Evolutionary conservation across 2,113 vertebrate genomes (phyloP), one percentile per base, ranked within the genome.

Genomic region (Arvicanthis niloticus): DNA sequence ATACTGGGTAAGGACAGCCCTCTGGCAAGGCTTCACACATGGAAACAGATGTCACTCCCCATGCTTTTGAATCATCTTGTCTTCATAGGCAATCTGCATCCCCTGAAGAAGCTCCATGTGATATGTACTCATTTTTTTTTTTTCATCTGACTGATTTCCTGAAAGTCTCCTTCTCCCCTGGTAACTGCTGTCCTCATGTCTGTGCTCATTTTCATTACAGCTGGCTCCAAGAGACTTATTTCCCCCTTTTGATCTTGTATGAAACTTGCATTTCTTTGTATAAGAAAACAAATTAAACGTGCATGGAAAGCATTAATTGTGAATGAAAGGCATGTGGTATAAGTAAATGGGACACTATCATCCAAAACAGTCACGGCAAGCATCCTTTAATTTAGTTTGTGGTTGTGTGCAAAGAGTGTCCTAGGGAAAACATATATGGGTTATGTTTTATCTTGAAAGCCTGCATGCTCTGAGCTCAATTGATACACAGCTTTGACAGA

Each of bases 211-310:
- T 97, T 97, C 97, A 98, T 97, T 98, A 92, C 34, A 91, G 78
- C n/a, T 89, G 96, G 2, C 78, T 97, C 89, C 72, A 29, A 97
- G 78, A 91, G 76, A 93, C 65, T 93, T 94, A 84, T 45, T 95
- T 96, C 75, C 42, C 80, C 80, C 73, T 97, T 96, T 97, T 88
- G 84, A 68, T 97, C 97, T 53, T 67, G 89, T 53, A 91, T 91
- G 76, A 78, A 87, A 84, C 62, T 94, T 93, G 58, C 73, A 93
- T 97, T 97, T 96, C 92, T 73, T 92, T 89, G 45, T 4, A 24
- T 93, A 97, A 98, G 89, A 89, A 97, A 97, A 96, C 60, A 93
- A 97, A 98, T 97, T 96, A 94, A 96, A 98, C 97, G 82, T 97
- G 85, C 80, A 37, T 37, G 31, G 77, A 96, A 42, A 48, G 37